Evolutionary conservation across 2,888 invertebrate species (phyloP).

Genomic region (Mimachlamys varia): DNA sequence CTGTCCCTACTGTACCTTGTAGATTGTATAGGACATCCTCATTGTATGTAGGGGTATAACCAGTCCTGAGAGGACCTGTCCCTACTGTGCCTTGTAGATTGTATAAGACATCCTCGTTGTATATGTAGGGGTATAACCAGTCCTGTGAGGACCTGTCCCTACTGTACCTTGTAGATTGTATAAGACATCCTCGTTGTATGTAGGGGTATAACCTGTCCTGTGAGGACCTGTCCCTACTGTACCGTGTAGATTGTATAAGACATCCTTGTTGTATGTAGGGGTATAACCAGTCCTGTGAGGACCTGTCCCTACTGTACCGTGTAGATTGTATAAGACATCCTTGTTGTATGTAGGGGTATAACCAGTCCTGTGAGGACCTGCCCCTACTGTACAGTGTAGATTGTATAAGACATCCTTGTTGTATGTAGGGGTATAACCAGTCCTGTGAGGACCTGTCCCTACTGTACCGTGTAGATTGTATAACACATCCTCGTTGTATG

Average conservation of each 20-base stretch:
- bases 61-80: background rate
- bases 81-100: slow-evolving; percentile 24
- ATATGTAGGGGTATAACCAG: slow-evolving; percentile 82
- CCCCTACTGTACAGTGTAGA: slow-evolving; percentile 12
- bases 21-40: too few relatives aligned
- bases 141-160: background rate
- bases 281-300: slow-evolving; percentile 80
- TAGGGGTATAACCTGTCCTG: background rate
- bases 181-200: background rate
- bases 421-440: background rate
- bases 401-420: background rate
- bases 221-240: background rate
- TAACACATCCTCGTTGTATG: too few relatives aligned
- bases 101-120: too few relatives aligned
- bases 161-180: background rate
- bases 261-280: too few relatives aligned
- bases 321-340: too few relatives aligned
- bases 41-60: background rate
- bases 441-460: background rate
- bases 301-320: slow-evolving; percentile 74
- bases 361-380: background rate
- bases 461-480: too few relatives aligned
- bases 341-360: too few relatives aligned
- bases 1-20: background rate
- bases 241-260: too few relatives aligned